A percentile compares a stretch with the other conserved stretches of the same genome.
Evolutionary conservation across 1,140 invertebrate species (phyloP).

Genomic region (Latrodectus geometricus): DNA sequence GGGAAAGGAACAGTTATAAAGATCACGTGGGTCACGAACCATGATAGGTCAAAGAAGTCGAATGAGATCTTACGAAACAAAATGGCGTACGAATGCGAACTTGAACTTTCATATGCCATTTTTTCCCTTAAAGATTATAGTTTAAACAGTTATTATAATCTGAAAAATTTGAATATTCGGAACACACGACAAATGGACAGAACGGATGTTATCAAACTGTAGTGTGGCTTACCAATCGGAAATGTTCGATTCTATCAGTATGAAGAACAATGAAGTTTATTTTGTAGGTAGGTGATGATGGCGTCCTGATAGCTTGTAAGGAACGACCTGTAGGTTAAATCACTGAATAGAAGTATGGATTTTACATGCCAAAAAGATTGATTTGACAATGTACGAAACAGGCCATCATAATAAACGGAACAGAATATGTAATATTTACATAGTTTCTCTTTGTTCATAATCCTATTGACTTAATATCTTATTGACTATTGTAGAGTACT

Average conservation of each 20-base stretch:
- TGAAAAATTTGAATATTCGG: too few relatives aligned
- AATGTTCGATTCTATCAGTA: neutral
- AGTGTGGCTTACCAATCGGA: neutral
- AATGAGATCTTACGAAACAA: neutral
- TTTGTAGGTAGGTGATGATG: neutral
- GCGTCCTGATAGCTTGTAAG: neutral
- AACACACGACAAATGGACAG: neutral
- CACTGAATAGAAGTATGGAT: neutral
- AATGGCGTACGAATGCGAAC: neutral
- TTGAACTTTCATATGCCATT: too few relatives aligned
- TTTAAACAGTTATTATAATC: too few relatives aligned
- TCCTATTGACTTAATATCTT: too few relatives aligned
- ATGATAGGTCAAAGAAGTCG: neutral
- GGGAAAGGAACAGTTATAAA: neutral
- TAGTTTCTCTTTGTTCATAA: too few relatives aligned
- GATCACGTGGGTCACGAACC: neutral
- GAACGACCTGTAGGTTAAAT: neutral
- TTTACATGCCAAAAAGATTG: neutral
- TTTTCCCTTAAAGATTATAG: too few relatives aligned
- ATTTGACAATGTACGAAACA: too few relatives aligned
- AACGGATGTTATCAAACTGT: neutral
- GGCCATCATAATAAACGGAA: too few relatives aligned
- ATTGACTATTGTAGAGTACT: too few relatives aligned
- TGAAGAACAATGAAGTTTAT: neutral
- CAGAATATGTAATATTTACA: too few relatives aligned